Evolutionary conservation across 2,113 vertebrate species (phyloP).

Genomic region (Dryoscopus gambensis): DNA sequence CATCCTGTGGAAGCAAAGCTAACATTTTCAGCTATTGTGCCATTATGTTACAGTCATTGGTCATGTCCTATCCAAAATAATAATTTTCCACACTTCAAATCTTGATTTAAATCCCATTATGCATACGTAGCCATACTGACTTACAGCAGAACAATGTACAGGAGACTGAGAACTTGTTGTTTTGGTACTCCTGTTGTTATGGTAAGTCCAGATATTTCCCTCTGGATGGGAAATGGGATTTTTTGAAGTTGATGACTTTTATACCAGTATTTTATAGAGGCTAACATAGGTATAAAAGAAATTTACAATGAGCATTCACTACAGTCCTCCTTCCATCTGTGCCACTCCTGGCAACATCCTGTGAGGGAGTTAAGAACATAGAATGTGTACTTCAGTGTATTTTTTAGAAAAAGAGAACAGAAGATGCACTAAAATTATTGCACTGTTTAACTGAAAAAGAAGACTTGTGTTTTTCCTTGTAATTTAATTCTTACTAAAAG

Average conservation of each 20-base stretch:
- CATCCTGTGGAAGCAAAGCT: background rate
- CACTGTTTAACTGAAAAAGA: background rate
- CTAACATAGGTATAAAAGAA: background rate
- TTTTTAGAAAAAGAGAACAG: background rate
- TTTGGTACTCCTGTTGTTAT: background rate
- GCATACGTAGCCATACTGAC: fast-evolving
- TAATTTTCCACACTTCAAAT: background rate
- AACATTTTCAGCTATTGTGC: background rate
- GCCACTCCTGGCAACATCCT: background rate
- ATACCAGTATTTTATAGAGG: background rate
- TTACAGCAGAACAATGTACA: background rate
- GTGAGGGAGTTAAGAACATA: background rate
- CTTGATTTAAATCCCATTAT: background rate
- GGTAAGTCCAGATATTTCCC: background rate
- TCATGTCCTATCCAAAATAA: background rate
- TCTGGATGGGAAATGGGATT: background rate
- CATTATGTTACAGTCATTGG: background rate
- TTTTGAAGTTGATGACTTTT: background rate
- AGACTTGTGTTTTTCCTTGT: background rate
- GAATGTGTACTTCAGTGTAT: background rate
- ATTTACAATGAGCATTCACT: fast-evolving
- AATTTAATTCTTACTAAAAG: background rate
- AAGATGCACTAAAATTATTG: background rate
- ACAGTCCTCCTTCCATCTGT: background rate
- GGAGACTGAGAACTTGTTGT: background rate